Evolutionary conservation across 2,797 vertebrate species (phyloP).

Genomic region (Periophthalmus magnuspinnatus): DNA sequence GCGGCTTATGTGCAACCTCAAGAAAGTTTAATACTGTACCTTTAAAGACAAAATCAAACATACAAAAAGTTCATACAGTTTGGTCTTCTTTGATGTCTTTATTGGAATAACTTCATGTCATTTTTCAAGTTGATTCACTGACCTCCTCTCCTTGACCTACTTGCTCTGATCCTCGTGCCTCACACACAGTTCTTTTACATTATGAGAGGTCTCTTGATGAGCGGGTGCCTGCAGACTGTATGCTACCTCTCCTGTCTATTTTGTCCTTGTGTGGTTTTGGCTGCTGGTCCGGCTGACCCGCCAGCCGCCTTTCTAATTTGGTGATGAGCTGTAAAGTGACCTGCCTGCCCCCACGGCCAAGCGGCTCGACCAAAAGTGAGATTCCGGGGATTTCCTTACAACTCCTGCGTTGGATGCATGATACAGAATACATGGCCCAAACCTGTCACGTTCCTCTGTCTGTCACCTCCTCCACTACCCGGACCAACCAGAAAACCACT

Average conservation of each 20-base stretch:
- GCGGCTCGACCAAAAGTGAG: conserved; percentile 55
- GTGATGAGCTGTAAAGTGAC: conserved; percentile 81
- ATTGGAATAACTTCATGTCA: background rate
- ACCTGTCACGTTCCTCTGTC: conserved; percentile 30
- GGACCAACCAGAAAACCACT: conserved; percentile 54
- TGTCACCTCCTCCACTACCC: conserved; percentile 33
- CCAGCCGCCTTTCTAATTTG: conserved; percentile 75
- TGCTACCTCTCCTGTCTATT: conserved; percentile 51
- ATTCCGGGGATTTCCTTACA: conserved; percentile 77
- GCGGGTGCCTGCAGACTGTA: conserved; percentile 41
- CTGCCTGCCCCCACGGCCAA: conserved; percentile 50
- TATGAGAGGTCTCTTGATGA: conserved; percentile 39
- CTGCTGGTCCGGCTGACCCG: conserved; percentile 52
- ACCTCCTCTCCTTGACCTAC: background rate
- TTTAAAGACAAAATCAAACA: too few species aligned
- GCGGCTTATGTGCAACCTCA: too few species aligned
- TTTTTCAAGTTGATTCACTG: background rate
- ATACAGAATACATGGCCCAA: conserved; percentile 45
- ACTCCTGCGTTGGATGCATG: conserved; percentile 49
- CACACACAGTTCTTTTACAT: conserved; percentile 7
- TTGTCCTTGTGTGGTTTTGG: conserved; percentile 51
- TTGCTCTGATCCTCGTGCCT: conserved; percentile 16
- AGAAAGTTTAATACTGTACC: too few species aligned
- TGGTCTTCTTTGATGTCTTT: background rate
- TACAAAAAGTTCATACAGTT: background rate